Percentiles rank a stretch among this genome's conserved stretches.
Evolutionary conservation across 2,888 invertebrate genomes (phyloP).

Genomic region (Smittia aterrima): DNA sequence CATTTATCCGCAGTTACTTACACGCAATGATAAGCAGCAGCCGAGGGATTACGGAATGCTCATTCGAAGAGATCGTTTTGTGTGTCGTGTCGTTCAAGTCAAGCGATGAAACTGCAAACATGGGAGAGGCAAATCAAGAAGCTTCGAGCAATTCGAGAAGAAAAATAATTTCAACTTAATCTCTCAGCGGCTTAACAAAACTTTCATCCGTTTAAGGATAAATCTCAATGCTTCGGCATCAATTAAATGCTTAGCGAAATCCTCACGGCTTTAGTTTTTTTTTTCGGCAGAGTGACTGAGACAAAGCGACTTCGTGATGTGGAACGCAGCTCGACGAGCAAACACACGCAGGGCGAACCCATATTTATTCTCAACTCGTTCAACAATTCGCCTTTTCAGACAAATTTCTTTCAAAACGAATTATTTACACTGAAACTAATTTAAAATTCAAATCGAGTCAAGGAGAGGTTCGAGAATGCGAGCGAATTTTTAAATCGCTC

Average conservation of each 20-base stretch:
- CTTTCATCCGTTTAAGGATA: too few species aligned
- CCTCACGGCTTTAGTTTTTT: too few species aligned
- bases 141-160: too few species aligned
- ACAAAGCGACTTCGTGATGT: neutral
- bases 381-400: neutral
- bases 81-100: neutral
- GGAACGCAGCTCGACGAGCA: neutral
- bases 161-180: too few species aligned
- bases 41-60: too few species aligned
- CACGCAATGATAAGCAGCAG: too few species aligned
- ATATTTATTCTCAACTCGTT: neutral
- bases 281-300: neutral
- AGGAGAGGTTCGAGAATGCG: neutral
- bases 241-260: too few species aligned
- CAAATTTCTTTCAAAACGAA: neutral
- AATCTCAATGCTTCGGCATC: too few species aligned
- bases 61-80: too few species aligned
- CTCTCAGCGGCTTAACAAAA: too few species aligned
- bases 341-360: neutral
- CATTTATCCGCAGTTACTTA: too few species aligned
- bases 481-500: neutral
- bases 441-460: neutral
- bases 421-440: neutral
- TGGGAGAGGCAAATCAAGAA: too few species aligned
- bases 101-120: neutral